Conservation (phyloP, 1,140 invertebrate species). For the Meloidogyne floridensis region DNA sequence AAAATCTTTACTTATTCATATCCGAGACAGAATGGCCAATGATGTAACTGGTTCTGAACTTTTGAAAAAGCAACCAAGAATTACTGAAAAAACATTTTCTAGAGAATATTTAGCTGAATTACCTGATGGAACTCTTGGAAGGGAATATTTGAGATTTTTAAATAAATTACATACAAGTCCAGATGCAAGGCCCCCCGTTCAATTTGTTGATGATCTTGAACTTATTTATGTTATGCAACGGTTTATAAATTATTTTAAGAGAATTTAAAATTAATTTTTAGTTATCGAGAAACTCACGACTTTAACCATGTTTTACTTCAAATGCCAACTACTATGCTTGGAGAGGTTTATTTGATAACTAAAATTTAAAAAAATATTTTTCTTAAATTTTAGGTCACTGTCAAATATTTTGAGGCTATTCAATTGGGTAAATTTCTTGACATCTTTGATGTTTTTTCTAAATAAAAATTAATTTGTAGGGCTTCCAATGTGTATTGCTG, state of each 20-base stretch:
- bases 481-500: constrained; percentile 68
- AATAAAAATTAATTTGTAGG: not conserved
- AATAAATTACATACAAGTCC: constrained; percentile 72
- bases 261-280: constrained; percentile 5
- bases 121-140: constrained; percentile 41
- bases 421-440: constrained; percentile 63
- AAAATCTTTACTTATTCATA: constrained; percentile 33
- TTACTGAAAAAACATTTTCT: constrained; percentile 40
- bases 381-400: constrained; percentile 67
- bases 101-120: constrained; percentile 31
- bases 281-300: constrained; percentile 91
- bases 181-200: constrained; percentile 82
- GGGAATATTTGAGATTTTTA: constrained; percentile 46
- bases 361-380: constrained; percentile 7
- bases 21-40: constrained; percentile 38
- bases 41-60: constrained; percentile 36
- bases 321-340: constrained; percentile 94
- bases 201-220: constrained; percentile 86
- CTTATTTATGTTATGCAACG: constrained; percentile 94
- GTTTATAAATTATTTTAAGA: not conserved
- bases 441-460: not conserved
- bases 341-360: constrained; percentile 78
- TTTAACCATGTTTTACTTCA: constrained; percentile 84
- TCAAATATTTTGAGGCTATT: constrained; percentile 67
- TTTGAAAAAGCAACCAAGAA: constrained; percentile 33